Evolutionary conservation across 2,113 vertebrate genomes (phyloP).

Genomic region (Colius striatus): DNA sequence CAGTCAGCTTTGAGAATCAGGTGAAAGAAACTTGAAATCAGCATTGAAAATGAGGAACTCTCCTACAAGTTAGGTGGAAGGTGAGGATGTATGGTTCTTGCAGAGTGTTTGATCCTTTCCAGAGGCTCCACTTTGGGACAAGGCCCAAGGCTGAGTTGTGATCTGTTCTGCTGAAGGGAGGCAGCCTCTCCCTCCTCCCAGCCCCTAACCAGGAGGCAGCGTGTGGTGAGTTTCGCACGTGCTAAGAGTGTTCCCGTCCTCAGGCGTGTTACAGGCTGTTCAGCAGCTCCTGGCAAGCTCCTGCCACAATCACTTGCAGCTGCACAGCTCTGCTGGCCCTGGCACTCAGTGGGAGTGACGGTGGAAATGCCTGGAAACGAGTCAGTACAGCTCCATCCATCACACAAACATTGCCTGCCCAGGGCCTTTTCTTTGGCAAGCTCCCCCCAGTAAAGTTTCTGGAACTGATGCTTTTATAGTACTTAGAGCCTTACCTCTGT

Average conservation of each 20-base stretch:
- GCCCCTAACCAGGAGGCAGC: not conserved
- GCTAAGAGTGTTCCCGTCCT: not conserved
- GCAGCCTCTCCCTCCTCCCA: too few relatives aligned
- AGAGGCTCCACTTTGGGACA: not conserved
- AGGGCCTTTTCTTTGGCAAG: not conserved
- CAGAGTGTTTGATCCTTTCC: not conserved
- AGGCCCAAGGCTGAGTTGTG: not conserved
- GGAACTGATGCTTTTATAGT: not conserved
- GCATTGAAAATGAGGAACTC: not conserved
- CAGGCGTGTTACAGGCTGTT: not conserved
- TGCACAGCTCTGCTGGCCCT: not conserved
- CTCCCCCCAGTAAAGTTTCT: not conserved
- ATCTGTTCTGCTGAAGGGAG: not conserved
- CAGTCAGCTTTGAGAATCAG: not conserved
- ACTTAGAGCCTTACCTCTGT: not conserved
- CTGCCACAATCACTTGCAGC: not conserved
- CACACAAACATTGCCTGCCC: not conserved
- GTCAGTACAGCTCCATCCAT: not conserved
- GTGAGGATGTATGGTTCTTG: not conserved
- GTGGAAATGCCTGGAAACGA: not conserved
- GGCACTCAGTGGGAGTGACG: rapidly evolving
- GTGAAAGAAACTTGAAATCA: not conserved
- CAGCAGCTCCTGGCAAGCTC: not conserved
- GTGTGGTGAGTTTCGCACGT: not conserved
- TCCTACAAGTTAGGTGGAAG: not conserved